Evolutionary conservation across 2,113 vertebrate species (phyloP).

Genomic region (Nibea albiflora): DNA sequence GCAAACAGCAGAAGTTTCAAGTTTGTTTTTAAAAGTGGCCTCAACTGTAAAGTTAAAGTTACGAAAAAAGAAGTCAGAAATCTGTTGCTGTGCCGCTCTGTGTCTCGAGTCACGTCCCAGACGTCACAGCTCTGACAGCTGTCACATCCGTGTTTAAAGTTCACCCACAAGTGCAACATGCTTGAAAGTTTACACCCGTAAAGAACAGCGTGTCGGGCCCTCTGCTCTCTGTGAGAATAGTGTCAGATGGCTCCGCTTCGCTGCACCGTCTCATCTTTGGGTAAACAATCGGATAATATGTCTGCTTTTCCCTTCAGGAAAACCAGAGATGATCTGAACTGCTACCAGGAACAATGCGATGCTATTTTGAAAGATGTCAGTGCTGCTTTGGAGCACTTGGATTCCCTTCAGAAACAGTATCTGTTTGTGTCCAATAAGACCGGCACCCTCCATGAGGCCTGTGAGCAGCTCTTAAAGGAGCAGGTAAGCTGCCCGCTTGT

Average conservation of each 20-base stretch:
- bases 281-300: background rate
- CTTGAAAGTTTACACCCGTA: background rate
- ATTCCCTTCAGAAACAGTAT: conserved; percentile 96
- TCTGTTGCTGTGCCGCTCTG: background rate
- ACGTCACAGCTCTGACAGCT: background rate
- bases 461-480: conserved; percentile 96
- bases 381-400: conserved; percentile 91
- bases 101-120: background rate
- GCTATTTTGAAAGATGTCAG: conserved; percentile 93
- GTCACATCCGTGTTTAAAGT: background rate
- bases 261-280: background rate
- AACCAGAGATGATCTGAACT: conserved; percentile 92
- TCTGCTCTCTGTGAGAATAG: background rate
- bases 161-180: background rate
- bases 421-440: conserved; percentile 98
- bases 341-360: conserved; percentile 97
- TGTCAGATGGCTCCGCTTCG: background rate
- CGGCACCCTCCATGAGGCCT: conserved; percentile 94
- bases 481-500: conserved; percentile 85
- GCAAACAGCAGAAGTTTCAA: background rate
- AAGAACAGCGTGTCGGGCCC: background rate
- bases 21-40: background rate
- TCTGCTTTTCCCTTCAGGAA: conserved; percentile 86
- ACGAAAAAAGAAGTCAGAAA: background rate
- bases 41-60: background rate